phyloP scores from a whole-genome alignment of 2,797 vertebrate species.

The Chaenodraco wilsoni region DNA sequence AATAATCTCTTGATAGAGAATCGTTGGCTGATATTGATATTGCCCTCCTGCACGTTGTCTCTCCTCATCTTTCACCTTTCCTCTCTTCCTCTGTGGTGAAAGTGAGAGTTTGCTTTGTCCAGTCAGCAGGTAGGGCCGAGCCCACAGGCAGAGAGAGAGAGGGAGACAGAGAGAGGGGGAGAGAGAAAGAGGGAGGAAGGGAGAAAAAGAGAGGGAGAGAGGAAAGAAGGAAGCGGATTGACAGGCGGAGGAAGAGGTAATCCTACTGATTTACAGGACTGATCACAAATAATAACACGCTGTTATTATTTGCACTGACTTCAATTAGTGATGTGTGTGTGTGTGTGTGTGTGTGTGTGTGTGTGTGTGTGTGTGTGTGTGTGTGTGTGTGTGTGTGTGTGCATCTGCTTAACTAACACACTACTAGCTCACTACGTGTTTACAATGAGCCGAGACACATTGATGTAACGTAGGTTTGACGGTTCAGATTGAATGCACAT shows the following conservation, averaged over 20 bases:
- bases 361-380: constrained; percentile 11
- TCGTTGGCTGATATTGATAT: constrained; percentile 1
- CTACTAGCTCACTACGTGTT: constrained; percentile 8
- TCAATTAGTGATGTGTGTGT: not conserved
- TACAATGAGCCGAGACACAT: not conserved
- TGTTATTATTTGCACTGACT: constrained; percentile 44
- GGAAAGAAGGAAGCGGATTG: constrained; percentile 17
- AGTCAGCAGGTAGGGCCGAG: constrained; percentile 80
- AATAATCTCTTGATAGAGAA: not conserved
- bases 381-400: constrained; percentile 2
- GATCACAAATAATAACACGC: constrained; percentile 43
- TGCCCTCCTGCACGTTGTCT: not conserved
- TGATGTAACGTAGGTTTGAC: constrained; percentile 2
- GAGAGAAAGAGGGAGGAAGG: not conserved
- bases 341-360: constrained; percentile 1
- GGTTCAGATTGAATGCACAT: not conserved
- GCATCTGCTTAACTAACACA: constrained; percentile 8
- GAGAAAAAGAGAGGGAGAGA: not conserved
- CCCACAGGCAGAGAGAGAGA: constrained; percentile 40
- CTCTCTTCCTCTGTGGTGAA: constrained; percentile 46
- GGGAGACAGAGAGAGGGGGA: not conserved
- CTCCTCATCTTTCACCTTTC: constrained; percentile 16
- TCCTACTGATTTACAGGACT: constrained; percentile 34
- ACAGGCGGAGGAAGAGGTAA: constrained; percentile 41
- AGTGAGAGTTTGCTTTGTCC: constrained; percentile 77